Percentiles rank a stretch among this genome's conserved stretches.
Conservation (phyloP, 30 jellyfish, hydroid and myxozoan species). For the Aurelia aurita region DNA sequence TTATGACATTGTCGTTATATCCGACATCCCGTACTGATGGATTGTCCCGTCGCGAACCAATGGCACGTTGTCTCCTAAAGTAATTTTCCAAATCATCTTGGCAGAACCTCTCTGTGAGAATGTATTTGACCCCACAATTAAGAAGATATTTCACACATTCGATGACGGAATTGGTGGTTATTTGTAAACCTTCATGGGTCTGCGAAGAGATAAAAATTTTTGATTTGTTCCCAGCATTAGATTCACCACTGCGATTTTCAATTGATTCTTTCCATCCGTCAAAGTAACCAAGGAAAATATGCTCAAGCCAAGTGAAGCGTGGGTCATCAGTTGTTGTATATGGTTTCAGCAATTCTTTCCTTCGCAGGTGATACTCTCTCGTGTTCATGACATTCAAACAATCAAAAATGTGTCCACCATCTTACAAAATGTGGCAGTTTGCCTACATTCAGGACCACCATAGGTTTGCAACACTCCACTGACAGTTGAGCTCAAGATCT, state of each 20-base stretch:
- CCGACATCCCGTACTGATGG: constrained; percentile 54
- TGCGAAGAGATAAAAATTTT: constrained; percentile 78
- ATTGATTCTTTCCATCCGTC: constrained; percentile 55
- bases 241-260: constrained; percentile 49
- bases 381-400: constrained; percentile 53
- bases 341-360: constrained; percentile 49
- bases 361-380: constrained; percentile 1
- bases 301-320: constrained; percentile 60
- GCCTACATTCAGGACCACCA: constrained; percentile 57
- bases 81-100: constrained; percentile 72
- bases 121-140: constrained; percentile 36
- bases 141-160: constrained; percentile 51
- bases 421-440: constrained; percentile 48
- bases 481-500: constrained; percentile 56
- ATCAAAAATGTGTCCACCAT: constrained; percentile 64
- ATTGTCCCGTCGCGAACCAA: constrained; percentile 66
- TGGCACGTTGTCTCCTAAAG: constrained; percentile 76
- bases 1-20: constrained; percentile 50
- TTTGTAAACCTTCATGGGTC: constrained; percentile 72
- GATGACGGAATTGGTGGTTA: constrained; percentile 25
- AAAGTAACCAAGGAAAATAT: constrained; percentile 39
- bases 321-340: constrained; percentile 33
- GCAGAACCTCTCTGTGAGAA: constrained; percentile 58
- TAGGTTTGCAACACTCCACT: constrained; percentile 3
- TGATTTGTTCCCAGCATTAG: constrained; percentile 30